Conservation (phyloP, 2,113 vertebrate genomes). For the Podarcis cretensis region DNA sequence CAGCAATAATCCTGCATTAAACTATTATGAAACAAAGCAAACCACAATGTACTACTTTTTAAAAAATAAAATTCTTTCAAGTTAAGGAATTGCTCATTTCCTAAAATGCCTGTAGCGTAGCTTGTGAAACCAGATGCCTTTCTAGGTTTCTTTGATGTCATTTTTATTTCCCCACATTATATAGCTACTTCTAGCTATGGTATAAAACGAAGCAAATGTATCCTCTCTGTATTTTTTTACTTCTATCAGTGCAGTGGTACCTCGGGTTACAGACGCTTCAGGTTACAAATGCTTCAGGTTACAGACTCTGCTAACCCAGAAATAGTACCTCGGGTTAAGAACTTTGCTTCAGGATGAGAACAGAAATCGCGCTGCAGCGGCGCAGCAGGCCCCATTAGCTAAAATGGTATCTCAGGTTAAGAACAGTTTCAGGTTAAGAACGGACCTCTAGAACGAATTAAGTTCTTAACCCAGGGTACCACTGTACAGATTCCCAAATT, state of each 20-base stretch:
- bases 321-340: too few species aligned
- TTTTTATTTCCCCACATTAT: background rate
- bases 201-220: background rate
- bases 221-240: background rate
- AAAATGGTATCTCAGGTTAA: too few species aligned
- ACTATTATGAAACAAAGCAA: background rate
- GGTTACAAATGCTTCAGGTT: too few species aligned
- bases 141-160: background rate
- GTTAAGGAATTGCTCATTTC: background rate
- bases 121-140: background rate
- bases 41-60: background rate
- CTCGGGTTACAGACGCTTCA: too few species aligned
- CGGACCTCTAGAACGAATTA: too few species aligned
- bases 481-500: background rate
- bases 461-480: too few species aligned
- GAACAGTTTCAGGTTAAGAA: too few species aligned
- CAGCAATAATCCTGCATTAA: background rate
- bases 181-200: background rate
- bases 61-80: background rate
- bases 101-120: background rate
- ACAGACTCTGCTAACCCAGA: too few species aligned
- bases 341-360: too few species aligned
- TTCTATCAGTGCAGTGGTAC: background rate
- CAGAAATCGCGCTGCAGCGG: too few species aligned
- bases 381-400: too few species aligned